A percentile compares a stretch with the other conserved stretches of the same genome.
Conservation (phyloP, 2,888 invertebrate species). For the Emmelina monodactyla region DNA sequence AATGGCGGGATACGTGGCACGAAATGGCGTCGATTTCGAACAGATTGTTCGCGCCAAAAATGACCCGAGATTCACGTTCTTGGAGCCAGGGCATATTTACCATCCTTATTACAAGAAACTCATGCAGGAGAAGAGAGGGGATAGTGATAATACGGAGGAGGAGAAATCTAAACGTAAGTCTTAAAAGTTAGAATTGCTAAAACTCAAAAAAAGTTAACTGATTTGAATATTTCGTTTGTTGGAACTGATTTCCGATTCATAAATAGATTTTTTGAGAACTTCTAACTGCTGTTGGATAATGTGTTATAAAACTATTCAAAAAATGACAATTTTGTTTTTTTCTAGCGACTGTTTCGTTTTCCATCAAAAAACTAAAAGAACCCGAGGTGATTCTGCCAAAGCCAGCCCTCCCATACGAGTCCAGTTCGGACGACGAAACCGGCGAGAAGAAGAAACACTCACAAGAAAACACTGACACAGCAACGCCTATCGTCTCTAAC, state of each 20-base stretch:
- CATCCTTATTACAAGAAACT: slow-evolving; percentile 79
- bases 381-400: slow-evolving; percentile 71
- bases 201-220: no score
- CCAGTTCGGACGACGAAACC: slow-evolving; percentile 74
- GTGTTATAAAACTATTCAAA: no score
- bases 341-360: slow-evolving; percentile 81
- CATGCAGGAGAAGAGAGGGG: slow-evolving; percentile 36
- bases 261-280: no score
- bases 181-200: no score
- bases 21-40: slow-evolving; percentile 95
- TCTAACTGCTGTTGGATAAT: no score
- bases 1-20: slow-evolving; percentile 95
- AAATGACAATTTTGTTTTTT: no score
- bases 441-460: slow-evolving; percentile 24
- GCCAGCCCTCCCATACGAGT: slow-evolving; percentile 79
- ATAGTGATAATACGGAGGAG: slow-evolving; percentile 22
- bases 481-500: no score
- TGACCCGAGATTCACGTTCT: slow-evolving; percentile 88
- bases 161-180: slow-evolving; percentile 18
- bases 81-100: slow-evolving; percentile 78
- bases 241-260: no score
- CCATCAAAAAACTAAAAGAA: slow-evolving; percentile 83
- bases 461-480: slow-evolving; percentile 17
- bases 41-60: slow-evolving; percentile 82
- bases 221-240: no score